These are phyloP conservation scores for Clamator glandarius DNA, from an alignment of 2,797 vertebrate genomes.

Conservation along the genomic window DNA sequence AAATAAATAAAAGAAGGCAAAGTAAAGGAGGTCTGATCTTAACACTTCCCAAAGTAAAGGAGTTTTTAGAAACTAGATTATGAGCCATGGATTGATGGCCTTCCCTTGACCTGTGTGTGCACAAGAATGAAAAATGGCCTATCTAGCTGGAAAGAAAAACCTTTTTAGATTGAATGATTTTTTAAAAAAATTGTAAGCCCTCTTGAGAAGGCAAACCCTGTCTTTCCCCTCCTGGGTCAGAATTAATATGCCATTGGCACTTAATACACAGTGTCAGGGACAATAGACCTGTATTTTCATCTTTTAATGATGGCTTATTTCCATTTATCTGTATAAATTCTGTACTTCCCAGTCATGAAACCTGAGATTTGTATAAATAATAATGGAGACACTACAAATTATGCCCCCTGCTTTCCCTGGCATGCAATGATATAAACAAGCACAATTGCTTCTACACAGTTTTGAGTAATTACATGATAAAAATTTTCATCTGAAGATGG, in stretches of 20 bases:
- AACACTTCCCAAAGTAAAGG: not conserved
- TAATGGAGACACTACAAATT: not conserved
- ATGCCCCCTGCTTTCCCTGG: not conserved
- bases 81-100: not conserved
- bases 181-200: not conserved
- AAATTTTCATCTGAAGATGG: not conserved
- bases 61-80: not conserved
- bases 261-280: not conserved
- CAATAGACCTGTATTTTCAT: not conserved
- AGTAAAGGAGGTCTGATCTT: not conserved
- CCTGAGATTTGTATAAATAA: not conserved
- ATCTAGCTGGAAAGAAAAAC: not conserved
- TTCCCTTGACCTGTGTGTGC: not conserved
- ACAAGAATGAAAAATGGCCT: slow-evolving; percentile 4
- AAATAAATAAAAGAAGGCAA: not conserved
- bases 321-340: not conserved
- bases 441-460: not conserved
- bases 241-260: not conserved
- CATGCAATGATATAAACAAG: not conserved
- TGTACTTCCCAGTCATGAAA: not conserved
- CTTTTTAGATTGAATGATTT: not conserved
- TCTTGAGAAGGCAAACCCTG: not conserved
- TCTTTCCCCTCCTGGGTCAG: not conserved
- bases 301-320: not conserved
- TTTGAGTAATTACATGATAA: not conserved